A percentile compares a stretch with the other conserved stretches of the same genome.
Conservation (phyloP, 2,113 vertebrate genomes). For the Sceloporus undulatus region DNA sequence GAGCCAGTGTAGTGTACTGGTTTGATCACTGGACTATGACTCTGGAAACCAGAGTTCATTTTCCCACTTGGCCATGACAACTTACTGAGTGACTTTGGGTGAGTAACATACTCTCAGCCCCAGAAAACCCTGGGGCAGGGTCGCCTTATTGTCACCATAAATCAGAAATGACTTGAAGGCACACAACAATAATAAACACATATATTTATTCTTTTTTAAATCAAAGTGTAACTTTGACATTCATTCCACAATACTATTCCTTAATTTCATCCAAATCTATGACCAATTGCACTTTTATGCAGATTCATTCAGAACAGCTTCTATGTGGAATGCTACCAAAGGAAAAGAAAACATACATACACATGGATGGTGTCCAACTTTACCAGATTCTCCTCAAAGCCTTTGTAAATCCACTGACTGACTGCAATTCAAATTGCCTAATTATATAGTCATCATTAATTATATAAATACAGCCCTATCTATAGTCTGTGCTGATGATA, state of each 20-base stretch:
- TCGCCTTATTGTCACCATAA: too few relatives aligned
- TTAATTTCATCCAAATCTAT: constrained; percentile 31
- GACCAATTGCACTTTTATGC: neutral
- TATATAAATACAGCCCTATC: constrained; percentile 60
- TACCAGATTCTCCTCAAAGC: constrained; percentile 2
- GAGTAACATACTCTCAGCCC: too few relatives aligned
- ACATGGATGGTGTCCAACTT: constrained; percentile 33
- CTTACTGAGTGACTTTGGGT: too few relatives aligned
- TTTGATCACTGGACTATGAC: too few relatives aligned
- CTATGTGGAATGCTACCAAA: constrained; percentile 32
- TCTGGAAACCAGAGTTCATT: too few relatives aligned
- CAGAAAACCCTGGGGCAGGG: too few relatives aligned
- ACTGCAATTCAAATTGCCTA: constrained; percentile 57
- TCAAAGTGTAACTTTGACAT: neutral
- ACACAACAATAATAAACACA: too few relatives aligned
- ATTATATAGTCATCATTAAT: constrained; percentile 60
- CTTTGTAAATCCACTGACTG: constrained; percentile 47
- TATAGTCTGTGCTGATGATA: constrained; percentile 48
- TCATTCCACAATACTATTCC: neutral
- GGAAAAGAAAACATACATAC: constrained; percentile 28
- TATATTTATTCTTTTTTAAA: neutral
- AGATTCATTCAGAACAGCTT: neutral
- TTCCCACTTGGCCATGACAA: too few relatives aligned
- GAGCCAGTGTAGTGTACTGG: too few relatives aligned
- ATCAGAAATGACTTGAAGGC: too few relatives aligned